phyloP scores from a whole-genome alignment of 2,888 invertebrate genomes.

The Drosophila multiciliata region DNA sequence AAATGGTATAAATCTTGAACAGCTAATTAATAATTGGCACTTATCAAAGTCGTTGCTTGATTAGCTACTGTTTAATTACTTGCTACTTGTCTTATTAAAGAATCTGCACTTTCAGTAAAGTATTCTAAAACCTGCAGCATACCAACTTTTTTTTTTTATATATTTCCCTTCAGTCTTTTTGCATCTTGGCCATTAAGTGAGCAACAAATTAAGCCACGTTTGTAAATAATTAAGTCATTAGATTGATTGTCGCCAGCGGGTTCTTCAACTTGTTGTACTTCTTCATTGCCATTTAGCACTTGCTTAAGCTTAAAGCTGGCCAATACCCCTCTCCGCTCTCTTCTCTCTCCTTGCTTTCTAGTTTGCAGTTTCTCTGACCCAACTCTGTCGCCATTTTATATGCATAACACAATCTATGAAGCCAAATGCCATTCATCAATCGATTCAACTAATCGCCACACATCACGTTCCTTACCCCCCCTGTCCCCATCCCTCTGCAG shows the following conservation, averaged over 20 bases:
- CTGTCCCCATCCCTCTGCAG: neutral
- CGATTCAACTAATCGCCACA: conserved; percentile 55
- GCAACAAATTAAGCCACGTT: neutral
- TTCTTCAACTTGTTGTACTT: conserved; percentile 33
- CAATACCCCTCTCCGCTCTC: no score
- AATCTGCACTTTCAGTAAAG: neutral
- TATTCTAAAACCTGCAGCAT: neutral
- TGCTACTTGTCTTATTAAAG: neutral
- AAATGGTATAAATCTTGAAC: neutral
- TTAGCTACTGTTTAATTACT: neutral
- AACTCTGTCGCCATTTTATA: conserved; percentile 31
- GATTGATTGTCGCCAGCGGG: conserved; percentile 20
- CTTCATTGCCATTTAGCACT: conserved; percentile 32
- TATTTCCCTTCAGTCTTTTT: no score
- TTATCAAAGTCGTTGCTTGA: neutral
- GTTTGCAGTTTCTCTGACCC: conserved; percentile 5
- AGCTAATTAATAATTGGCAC: neutral
- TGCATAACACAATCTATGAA: conserved; percentile 58
- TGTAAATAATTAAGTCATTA: conserved; percentile 27
- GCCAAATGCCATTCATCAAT: conserved; percentile 56
- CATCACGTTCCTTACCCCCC: conserved; percentile 38
- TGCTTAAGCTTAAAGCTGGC: conserved; percentile 16
- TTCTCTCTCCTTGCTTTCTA: neutral
- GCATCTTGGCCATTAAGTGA: conserved; percentile 9
- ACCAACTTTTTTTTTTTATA: neutral